Evolutionary conservation across 2,113 vertebrate species (phyloP).

Genomic region (Danionella cerebrum): DNA sequence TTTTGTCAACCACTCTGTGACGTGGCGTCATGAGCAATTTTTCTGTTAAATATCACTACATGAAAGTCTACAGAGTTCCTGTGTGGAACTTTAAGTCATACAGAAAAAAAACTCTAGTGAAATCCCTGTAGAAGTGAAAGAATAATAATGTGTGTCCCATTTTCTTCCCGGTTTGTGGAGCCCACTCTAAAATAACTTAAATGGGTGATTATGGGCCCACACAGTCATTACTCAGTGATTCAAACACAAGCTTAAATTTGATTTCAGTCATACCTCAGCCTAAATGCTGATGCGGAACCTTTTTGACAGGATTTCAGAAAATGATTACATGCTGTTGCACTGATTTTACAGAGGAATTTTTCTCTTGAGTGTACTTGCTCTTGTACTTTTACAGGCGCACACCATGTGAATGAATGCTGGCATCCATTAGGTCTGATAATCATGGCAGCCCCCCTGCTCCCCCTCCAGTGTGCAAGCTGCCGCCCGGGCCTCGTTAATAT

Average conservation of each 20-base stretch:
- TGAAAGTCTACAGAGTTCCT: no score
- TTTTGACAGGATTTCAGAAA: conserved; percentile 7
- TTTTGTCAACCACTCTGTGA: no score
- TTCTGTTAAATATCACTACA: no score
- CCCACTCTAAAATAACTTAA: conserved; percentile 13
- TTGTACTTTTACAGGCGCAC: background rate
- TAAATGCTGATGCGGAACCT: background rate
- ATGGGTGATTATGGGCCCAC: conserved; percentile 5
- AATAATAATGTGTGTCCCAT: no score
- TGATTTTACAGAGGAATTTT: background rate
- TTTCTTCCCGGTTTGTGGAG: background rate
- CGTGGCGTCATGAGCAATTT: no score
- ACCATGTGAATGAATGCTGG: conserved; percentile 19
- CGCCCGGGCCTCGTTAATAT: conserved; percentile 68
- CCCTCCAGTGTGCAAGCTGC: conserved; percentile 28
- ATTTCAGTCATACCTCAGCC: background rate
- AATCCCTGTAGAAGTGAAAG: no score
- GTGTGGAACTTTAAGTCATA: no score
- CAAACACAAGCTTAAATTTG: background rate
- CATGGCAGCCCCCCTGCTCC: conserved; percentile 35
- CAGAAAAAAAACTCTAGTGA: no score
- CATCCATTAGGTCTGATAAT: conserved; percentile 48
- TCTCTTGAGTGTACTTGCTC: conserved; percentile 6
- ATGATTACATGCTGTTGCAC: background rate
- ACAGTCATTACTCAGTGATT: conserved; percentile 10